phyloP scores from a whole-genome alignment of 2,113 vertebrate genomes.

The Plotosus lineatus region DNA sequence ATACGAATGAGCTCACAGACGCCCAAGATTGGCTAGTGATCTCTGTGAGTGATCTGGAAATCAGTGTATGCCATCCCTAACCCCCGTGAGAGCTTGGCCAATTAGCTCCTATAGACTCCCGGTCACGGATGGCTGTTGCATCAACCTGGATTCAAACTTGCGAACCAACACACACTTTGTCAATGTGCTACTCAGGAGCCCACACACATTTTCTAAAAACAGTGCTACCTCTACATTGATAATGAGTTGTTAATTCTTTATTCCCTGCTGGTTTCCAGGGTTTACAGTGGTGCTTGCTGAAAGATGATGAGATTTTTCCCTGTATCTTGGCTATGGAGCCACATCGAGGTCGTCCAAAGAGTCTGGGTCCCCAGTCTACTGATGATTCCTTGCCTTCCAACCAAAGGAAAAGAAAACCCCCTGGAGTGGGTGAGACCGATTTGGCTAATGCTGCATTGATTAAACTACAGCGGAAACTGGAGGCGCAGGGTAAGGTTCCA shows the following conservation, averaged over 20 bases:
- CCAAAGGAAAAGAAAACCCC: slow-evolving; percentile 76
- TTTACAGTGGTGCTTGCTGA: slow-evolving; percentile 88
- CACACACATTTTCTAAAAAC: background rate
- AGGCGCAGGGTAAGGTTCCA: slow-evolving; percentile 83
- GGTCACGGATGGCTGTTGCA: too few species aligned
- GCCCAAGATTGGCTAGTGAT: too few species aligned
- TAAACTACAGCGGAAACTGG: slow-evolving; percentile 87
- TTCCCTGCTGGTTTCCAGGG: slow-evolving; percentile 71
- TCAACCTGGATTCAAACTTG: too few species aligned
- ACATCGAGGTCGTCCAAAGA: slow-evolving; percentile 80
- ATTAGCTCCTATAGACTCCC: too few species aligned
- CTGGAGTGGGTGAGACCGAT: slow-evolving; percentile 74
- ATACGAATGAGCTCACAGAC: too few species aligned
- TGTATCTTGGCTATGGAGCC: slow-evolving; percentile 86
- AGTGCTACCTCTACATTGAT: background rate
- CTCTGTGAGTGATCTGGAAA: too few species aligned
- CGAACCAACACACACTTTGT: too few species aligned
- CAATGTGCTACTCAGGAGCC: too few species aligned
- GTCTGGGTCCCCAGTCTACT: slow-evolving; percentile 70
- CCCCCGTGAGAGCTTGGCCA: too few species aligned
- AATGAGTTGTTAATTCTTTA: background rate
- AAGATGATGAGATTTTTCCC: slow-evolving; percentile 83
- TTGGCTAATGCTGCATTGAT: slow-evolving; percentile 74
- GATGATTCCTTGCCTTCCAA: slow-evolving; percentile 42
- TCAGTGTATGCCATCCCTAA: too few species aligned